These are phyloP conservation scores for Matsumyia berberina DNA, from an alignment of 2,888 invertebrate species.

Conservation along the genomic window DNA sequence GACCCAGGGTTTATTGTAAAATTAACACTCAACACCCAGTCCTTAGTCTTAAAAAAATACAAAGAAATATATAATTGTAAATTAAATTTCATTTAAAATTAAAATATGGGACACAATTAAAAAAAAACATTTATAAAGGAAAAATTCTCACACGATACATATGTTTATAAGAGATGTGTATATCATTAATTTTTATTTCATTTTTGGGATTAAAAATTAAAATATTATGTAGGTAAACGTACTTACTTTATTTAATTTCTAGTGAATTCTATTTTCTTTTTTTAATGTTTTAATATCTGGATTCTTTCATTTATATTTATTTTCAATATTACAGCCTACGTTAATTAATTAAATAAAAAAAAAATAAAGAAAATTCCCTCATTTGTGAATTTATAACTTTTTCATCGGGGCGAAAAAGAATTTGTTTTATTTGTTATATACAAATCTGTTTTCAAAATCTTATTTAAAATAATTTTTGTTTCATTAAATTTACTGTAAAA, in stretches of 20 bases:
- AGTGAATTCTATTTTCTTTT: slow-evolving; percentile 45
- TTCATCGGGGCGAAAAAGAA: no score
- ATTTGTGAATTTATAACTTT: slow-evolving; percentile 28
- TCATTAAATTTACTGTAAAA: slow-evolving; percentile 16
- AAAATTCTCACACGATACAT: slow-evolving; percentile 10
- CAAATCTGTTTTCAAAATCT: slow-evolving; percentile 48
- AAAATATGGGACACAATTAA: not conserved
- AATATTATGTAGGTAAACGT: slow-evolving; percentile 33
- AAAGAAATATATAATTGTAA: no score
- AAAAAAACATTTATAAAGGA: not conserved
- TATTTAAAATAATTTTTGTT: slow-evolving; percentile 7
- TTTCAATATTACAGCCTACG: slow-evolving; percentile 36
- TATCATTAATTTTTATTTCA: not conserved
- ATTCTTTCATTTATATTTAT: slow-evolving; percentile 22
- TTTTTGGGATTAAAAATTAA: slow-evolving; percentile 32
- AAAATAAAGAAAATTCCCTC: slow-evolving; percentile 58
- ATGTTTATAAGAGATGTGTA: slow-evolving; percentile 5
- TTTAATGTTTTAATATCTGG: slow-evolving; percentile 34
- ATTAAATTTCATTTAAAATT: no score
- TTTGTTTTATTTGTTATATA: slow-evolving; percentile 47
- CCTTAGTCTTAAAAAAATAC: no score
- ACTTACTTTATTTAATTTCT: slow-evolving; percentile 48
- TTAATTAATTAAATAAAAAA: slow-evolving; percentile 39
- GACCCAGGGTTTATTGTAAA: no score
- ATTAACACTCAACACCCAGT: no score